Evolutionary conservation across 2,113 vertebrate species (phyloP), one percentile per base, ranked within the genome.

Genomic region (Uropsilus gracilis): DNA sequence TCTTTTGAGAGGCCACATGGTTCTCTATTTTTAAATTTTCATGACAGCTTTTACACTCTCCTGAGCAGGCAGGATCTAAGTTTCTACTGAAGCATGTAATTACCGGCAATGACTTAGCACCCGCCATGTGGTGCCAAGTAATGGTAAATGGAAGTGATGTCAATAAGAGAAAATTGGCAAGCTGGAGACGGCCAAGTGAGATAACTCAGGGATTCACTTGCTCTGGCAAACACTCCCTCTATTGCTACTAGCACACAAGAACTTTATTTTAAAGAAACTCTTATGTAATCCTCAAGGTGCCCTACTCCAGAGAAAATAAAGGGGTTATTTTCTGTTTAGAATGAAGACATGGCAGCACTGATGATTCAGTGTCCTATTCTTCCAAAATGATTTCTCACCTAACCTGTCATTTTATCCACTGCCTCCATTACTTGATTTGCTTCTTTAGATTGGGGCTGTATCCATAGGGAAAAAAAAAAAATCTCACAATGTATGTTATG

Each of bases 51-150:
- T 94, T 95, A 91, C 50, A 75, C 76, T 89, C 59, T 88, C 30
- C 64, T 57, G 86, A 94, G 83, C 55, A 55, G 77, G 50, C 71
- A 85, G 86, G 30, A 80, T 77, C 75, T 91, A 76, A 87, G 66
- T 77, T 96, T 93, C 71, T 69, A 86, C 75, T 88, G 93, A 96
- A 95, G 94, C 71, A 64, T 96, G 73, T 94, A 97, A 97, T 96
- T 94, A 84, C 57, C 42, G 20, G 59, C 1, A 8, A 89, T 77
- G 93, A 95, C 78, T 97, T 94, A 95, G 94, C 37, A 93, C 76
- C 84, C 20, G 13, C 53, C 75, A 81, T 34, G 66, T 82, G 76
- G 94, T 69, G n/a, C 91, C 76, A 93, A 73, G 57, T 42, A 89
- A 88, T 50, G 77, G 89, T 72, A 83, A 71, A 42, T 80, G 69